These are phyloP conservation scores for Brachyptera risi DNA, from an alignment of 2,888 invertebrate species.

Conservation along the genomic window DNA sequence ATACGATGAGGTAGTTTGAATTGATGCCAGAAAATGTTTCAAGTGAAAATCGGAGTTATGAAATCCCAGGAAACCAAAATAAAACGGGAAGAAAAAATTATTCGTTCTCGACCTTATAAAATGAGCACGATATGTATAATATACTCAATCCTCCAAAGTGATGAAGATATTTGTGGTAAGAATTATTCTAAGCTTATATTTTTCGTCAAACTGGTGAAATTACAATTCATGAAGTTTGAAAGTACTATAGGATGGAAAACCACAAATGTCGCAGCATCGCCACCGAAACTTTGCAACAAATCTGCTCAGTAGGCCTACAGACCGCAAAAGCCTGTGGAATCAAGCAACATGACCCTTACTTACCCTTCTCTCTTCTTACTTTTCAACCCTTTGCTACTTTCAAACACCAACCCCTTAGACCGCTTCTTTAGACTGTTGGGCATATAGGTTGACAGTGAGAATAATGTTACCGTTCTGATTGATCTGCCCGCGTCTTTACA, in stretches of 20 bases:
- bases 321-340: constrained; percentile 14
- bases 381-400: neutral
- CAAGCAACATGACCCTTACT: constrained; percentile 6
- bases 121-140: too few species aligned
- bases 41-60: too few species aligned
- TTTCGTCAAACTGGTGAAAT: too few species aligned
- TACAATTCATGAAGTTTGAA: neutral
- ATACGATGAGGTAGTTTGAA: too few species aligned
- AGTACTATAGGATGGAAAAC: neutral
- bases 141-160: too few species aligned
- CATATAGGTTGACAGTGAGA: neutral
- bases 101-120: too few species aligned
- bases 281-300: constrained; percentile 15
- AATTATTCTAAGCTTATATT: too few species aligned
- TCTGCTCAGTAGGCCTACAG: constrained; percentile 9
- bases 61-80: too few species aligned
- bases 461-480: neutral
- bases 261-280: constrained; percentile 12
- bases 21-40: too few species aligned
- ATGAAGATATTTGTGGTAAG: too few species aligned
- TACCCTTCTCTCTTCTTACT: neutral
- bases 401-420: neutral
- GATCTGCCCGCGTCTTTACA: neutral
- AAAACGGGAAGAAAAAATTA: too few species aligned
- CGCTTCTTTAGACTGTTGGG: constrained; percentile 8